Base-by-base conservation (phyloP, 2,797 vertebrate genomes). In the Betta splendens region DNA sequence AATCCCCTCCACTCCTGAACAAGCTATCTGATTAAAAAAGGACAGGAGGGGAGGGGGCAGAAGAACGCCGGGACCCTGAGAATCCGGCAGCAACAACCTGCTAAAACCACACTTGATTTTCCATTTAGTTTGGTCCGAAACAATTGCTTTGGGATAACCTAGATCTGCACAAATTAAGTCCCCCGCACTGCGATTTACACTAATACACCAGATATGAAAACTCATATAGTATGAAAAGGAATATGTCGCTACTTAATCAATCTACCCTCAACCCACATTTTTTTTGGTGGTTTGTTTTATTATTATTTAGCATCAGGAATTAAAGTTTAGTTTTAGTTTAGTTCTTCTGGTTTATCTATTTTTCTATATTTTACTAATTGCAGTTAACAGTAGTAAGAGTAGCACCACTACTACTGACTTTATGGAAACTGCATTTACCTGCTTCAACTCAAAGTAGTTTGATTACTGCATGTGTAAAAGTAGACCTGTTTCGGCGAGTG, bases 101-200 rank as follows among this genome's bases (percentile, higher is more conserved):
- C 76, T 83, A 84, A 85, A 75, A 72, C 77, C 87, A 79, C 61
- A 53, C 60, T 64, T 83, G 84, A 88, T 88, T 89, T 89, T 87
- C 81, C 83, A 84, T 85, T 89, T 80, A 83, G 85, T 86, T 81
- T 62, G 75, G 71, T 80, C 72, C 65, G 64, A 86, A 89, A 90
- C 88, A 89, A 91, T 89, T 87, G 85, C 87, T 87, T 81, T 85
- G 80, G 85, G 83, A 88, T 85, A 89, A 87, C 83, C 84, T 85
- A 76, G 75, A 86, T 89, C 69, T 40, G 61, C 69, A 72, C 84
- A 84, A 72, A 81, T 81, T 46, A 83, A 83, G 67, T 77, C 78
- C 64, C 64, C 47, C 45, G 58, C 62, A n/a, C 61, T 53, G 60
- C 48, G 75, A 77, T 73, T 75, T 78, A 73, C 53, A 74, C 36